Conservation (phyloP, 2,113 vertebrate species). For the Piaya cayana region DNA sequence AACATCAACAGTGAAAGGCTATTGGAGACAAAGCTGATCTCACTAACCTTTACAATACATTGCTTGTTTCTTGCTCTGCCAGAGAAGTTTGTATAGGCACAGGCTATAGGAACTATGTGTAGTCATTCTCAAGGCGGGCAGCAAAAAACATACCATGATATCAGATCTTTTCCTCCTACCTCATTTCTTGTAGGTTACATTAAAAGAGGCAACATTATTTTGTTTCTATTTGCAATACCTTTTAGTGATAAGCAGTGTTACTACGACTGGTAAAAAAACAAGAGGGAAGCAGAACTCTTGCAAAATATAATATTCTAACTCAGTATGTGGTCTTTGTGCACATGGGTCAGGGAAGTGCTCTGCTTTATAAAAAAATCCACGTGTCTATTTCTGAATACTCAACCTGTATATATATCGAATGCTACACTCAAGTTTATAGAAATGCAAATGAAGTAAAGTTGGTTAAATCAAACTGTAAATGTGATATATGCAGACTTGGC, state of each 20-base stretch:
- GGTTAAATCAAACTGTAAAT: not conserved
- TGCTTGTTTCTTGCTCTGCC: not conserved
- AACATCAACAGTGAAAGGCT: not conserved
- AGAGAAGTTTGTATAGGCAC: not conserved
- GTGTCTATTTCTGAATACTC: not conserved
- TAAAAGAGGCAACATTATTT: not conserved
- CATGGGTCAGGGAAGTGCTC: rapidly evolving
- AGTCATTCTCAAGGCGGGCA: not conserved
- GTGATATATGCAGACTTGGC: not conserved
- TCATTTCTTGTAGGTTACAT: not conserved
- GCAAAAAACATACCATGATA: not conserved
- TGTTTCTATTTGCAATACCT: not conserved
- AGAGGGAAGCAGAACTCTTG: not conserved
- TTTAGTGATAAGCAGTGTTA: not conserved
- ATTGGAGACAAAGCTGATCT: not conserved
- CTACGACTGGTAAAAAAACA: not conserved
- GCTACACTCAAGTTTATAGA: not conserved
- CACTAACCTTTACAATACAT: not conserved
- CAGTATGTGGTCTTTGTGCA: not conserved
- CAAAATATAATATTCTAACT: not conserved
- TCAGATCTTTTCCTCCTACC: not conserved
- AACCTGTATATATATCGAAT: not conserved
- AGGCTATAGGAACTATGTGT: not conserved
- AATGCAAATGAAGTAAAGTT: not conserved
- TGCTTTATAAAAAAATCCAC: not conserved